Percentiles rank a stretch among this genome's conserved stretches.
Evolutionary conservation across 2,888 invertebrate genomes (phyloP).

Genomic region (Gonocerus acuteangulatus): DNA sequence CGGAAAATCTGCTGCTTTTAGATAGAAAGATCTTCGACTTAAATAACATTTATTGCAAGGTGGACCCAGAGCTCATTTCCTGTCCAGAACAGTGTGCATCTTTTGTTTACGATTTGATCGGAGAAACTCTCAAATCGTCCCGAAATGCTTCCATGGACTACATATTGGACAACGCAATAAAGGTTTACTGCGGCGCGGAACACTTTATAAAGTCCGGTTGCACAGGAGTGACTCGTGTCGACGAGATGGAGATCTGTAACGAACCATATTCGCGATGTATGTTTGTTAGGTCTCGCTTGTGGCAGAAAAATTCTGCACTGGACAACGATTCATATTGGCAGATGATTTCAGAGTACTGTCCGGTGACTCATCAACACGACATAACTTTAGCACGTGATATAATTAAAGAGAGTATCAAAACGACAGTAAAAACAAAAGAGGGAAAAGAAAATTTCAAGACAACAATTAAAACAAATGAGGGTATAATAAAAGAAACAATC

Average conservation of each 20-base stretch:
- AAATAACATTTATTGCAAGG: neutral
- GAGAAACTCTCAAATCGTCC: slow-evolving; percentile 4
- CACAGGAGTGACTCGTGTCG: slow-evolving; percentile 3
- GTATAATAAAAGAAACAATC: too few relatives aligned
- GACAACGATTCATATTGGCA: slow-evolving; percentile 3
- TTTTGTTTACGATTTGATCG: slow-evolving; percentile 14
- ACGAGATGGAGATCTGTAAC: slow-evolving; percentile 4
- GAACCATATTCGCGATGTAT: slow-evolving; percentile 1
- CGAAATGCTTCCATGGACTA: slow-evolving; percentile 8
- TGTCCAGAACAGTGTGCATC: slow-evolving; percentile 19
- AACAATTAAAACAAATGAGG: too few relatives aligned
- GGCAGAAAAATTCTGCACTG: neutral
- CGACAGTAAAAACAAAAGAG: neutral
- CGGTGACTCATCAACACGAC: neutral
- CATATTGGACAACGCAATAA: slow-evolving; percentile 4
- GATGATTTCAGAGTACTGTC: slow-evolving; percentile 1
- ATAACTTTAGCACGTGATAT: neutral
- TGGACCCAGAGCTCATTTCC: slow-evolving; percentile 15
- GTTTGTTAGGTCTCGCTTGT: slow-evolving; percentile 8
- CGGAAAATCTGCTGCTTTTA: slow-evolving; percentile 8
- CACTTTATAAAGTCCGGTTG: slow-evolving; percentile 18
- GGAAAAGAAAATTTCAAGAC: neutral
- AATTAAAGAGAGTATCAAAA: neutral
- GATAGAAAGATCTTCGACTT: neutral
- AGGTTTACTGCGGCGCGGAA: slow-evolving; percentile 12